These are phyloP conservation scores for Papilio protenor DNA, from an alignment of 2,888 invertebrate species.

Conservation along the genomic window DNA sequence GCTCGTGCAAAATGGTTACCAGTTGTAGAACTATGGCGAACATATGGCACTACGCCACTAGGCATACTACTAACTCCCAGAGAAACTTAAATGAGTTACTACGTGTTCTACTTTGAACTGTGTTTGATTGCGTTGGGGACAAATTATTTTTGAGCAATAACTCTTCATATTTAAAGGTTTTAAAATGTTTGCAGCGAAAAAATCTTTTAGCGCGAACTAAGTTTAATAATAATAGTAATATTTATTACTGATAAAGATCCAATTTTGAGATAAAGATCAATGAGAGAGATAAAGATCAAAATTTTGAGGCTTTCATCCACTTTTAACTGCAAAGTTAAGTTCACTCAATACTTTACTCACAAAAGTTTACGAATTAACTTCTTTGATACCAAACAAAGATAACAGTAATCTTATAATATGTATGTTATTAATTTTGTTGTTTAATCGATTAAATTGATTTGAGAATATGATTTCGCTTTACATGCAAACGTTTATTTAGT, in stretches of 20 bases:
- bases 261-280: no score
- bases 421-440: no score
- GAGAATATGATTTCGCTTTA: slow-evolving; percentile 14
- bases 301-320: slow-evolving; percentile 2
- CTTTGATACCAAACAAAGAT: no score
- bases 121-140: slow-evolving; percentile 21
- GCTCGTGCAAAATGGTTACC: slow-evolving; percentile 55
- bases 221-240: no score
- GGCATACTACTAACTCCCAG: slow-evolving; percentile 39
- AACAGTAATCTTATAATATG: no score
- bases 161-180: background rate
- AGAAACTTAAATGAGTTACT: slow-evolving; percentile 39
- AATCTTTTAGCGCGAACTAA: background rate
- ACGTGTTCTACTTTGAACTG: slow-evolving; percentile 25
- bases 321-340: background rate
- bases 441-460: background rate
- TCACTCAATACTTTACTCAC: background rate
- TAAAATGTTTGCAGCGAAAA: background rate
- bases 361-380: no score
- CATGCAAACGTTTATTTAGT: slow-evolving; percentile 25
- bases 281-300: no score
- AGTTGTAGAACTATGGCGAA: slow-evolving; percentile 59
- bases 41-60: slow-evolving; percentile 48
- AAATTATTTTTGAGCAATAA: slow-evolving; percentile 19
- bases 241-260: no score